Percentiles rank a stretch among this genome's conserved stretches.
phyloP scores from a whole-genome alignment of 2,797 vertebrate genomes.

The Macropus fuliginosus region DNA sequence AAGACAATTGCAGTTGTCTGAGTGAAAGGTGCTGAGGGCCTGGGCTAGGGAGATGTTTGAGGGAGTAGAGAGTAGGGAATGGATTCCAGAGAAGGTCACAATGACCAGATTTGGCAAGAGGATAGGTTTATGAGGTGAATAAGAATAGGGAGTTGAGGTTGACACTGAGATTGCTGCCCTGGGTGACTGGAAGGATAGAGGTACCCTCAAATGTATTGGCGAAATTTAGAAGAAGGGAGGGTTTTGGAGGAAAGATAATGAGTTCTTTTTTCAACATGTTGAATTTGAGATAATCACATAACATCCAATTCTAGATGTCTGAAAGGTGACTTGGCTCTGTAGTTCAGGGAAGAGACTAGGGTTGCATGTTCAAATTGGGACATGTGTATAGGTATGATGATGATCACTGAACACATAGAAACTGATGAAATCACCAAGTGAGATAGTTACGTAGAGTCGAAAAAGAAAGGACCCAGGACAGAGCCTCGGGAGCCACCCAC shows the following conservation, averaged over 20 bases:
- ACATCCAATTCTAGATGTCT: background rate
- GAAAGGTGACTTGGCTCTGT: background rate
- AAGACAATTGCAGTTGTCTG: background rate
- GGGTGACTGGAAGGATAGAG: background rate
- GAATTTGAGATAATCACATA: background rate
- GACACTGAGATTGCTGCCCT: background rate
- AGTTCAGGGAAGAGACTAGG: background rate
- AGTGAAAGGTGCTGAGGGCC: background rate
- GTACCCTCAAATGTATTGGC: background rate
- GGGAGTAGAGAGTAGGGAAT: background rate
- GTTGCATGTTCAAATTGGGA: background rate
- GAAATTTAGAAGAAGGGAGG: background rate
- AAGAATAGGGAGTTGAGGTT: background rate
- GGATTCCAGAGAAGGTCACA: background rate
- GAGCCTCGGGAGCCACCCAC: background rate
- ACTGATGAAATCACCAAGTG: background rate
- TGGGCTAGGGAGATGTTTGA: background rate
- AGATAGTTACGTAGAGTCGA: background rate
- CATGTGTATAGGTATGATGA: background rate
- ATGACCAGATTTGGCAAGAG: background rate
- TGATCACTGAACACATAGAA: background rate
- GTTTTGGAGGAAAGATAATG: background rate
- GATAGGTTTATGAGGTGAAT: background rate
- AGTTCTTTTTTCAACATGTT: background rate
- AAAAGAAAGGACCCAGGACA: background rate